A percentile compares a stretch with the other conserved stretches of the same genome.
These are phyloP conservation scores for Lota lota DNA, from an alignment of 2,113 vertebrate genomes.

Conservation along the genomic window DNA sequence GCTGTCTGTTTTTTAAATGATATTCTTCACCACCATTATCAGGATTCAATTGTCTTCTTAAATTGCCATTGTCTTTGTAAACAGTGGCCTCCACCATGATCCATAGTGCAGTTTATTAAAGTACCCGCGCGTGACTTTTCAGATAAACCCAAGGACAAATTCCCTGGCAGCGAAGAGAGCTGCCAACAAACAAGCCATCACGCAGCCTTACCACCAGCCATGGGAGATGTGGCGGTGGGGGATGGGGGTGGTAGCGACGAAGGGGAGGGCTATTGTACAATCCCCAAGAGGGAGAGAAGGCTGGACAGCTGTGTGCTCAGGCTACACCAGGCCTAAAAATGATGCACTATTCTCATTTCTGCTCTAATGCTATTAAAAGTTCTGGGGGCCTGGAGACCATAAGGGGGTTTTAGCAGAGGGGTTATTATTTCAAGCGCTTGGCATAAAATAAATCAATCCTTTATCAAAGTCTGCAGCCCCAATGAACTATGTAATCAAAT, in stretches of 20 bases:
- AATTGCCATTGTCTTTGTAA: constrained; percentile 38
- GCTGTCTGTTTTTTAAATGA: constrained; percentile 36
- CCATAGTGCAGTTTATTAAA: constrained; percentile 43
- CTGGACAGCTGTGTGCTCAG: constrained; percentile 27
- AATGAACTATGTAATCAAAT: constrained; percentile 75
- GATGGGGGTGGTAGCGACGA: no score
- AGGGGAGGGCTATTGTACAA: constrained; percentile 9
- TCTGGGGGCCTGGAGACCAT: constrained; percentile 56
- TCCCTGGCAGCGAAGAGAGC: constrained; percentile 51
- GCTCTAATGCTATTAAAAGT: constrained; percentile 74
- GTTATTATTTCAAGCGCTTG: constrained; percentile 76
- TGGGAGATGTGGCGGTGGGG: constrained; percentile 14
- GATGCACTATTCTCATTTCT: constrained; percentile 68
- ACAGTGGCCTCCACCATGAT: constrained; percentile 25
- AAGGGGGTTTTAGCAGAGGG: constrained; percentile 62
- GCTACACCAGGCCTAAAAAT: constrained; percentile 36
- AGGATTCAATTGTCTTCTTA: constrained; percentile 27
- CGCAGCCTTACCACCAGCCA: constrained; percentile 38
- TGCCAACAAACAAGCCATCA: constrained; percentile 51
- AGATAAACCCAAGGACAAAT: constrained; percentile 68
- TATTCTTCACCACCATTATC: constrained; percentile 23
- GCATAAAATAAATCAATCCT: constrained; percentile 74
- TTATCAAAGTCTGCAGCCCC: constrained; percentile 71
- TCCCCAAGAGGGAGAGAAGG: neutral
- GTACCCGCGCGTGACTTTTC: constrained; percentile 42